Conservation (phyloP, 2,113 vertebrate species). For the Callipepla californica region DNA sequence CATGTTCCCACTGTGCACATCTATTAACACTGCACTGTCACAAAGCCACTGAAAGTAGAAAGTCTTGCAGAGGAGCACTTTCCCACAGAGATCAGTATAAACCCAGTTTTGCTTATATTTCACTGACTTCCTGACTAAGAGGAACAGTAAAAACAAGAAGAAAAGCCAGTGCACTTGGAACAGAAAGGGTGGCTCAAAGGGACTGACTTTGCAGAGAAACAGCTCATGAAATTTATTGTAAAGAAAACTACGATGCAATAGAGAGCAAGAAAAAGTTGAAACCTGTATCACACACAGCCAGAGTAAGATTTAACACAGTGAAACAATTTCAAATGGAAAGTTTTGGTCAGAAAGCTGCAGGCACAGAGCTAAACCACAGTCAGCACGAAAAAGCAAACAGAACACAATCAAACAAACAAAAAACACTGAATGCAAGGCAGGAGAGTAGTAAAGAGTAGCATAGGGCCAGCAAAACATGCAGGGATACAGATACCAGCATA, state of each 20-base stretch:
- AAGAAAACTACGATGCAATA: not conserved
- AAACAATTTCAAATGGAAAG: not conserved
- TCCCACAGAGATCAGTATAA: not conserved
- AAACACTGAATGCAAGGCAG: not conserved
- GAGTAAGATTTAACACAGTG: not conserved
- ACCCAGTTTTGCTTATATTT: not conserved
- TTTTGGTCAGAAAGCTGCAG: slow-evolving; percentile 14
- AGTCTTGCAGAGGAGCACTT: not conserved
- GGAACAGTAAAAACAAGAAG: not conserved
- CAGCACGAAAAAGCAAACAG: not conserved
- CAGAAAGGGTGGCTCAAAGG: not conserved
- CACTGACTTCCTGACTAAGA: not conserved
- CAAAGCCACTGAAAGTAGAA: not conserved
- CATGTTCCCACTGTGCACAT: not conserved
- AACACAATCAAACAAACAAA: not conserved
- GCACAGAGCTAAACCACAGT: not conserved
- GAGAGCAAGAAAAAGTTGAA: not conserved
- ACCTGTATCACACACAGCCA: not conserved
- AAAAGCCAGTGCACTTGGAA: not conserved
- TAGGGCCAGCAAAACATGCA: accelerated
- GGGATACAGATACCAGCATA: accelerated
- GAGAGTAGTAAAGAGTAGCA: not conserved
- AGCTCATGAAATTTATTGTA: not conserved
- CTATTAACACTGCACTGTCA: not conserved
- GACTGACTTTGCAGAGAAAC: not conserved